Percentiles rank a stretch among this genome's conserved stretches.
phyloP scores from a whole-genome alignment of 2,888 invertebrate species.

The Tubulanus polymorphus region DNA sequence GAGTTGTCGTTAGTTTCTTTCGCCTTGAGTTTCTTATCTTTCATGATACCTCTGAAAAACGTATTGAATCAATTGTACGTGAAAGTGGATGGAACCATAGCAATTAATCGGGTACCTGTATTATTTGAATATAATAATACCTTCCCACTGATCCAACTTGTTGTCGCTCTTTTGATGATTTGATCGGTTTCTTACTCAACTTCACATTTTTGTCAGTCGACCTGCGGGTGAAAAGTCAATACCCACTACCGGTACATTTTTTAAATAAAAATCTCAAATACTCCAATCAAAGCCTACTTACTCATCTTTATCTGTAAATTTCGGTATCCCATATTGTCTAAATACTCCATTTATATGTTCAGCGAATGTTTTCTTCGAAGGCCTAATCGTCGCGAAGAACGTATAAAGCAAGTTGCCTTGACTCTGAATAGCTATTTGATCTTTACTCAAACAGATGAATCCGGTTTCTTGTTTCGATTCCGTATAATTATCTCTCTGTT shows the following conservation, averaged over 20 bases:
- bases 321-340: slow-evolving; percentile 40
- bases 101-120: too few species aligned
- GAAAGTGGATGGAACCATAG: too few species aligned
- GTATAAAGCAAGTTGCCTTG: slow-evolving; percentile 41
- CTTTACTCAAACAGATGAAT: slow-evolving; percentile 44
- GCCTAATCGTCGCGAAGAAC: slow-evolving; percentile 39
- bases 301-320: slow-evolving; percentile 40
- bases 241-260: background rate
- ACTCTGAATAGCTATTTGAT: slow-evolving; percentile 43
- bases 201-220: slow-evolving; percentile 34
- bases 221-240: slow-evolving; percentile 17
- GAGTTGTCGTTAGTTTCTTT: slow-evolving; percentile 28
- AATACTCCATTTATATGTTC: slow-evolving; percentile 44
- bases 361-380: slow-evolving; percentile 39
- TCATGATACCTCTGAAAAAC: slow-evolving; percentile 22
- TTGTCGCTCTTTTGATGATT: slow-evolving; percentile 39
- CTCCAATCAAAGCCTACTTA: slow-evolving; percentile 9
- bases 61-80: background rate
- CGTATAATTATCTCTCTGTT: slow-evolving; percentile 32
- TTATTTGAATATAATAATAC: too few species aligned
- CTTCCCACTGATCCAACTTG: slow-evolving; percentile 28
- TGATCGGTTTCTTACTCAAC: slow-evolving; percentile 34
- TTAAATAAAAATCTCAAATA: background rate
- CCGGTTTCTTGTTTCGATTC: slow-evolving; percentile 40
- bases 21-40: slow-evolving; percentile 28